Percentiles rank a stretch among this genome's conserved stretches.
phyloP scores from a whole-genome alignment of 2,888 invertebrate genomes.

The Nemapogon koenigi region DNA sequence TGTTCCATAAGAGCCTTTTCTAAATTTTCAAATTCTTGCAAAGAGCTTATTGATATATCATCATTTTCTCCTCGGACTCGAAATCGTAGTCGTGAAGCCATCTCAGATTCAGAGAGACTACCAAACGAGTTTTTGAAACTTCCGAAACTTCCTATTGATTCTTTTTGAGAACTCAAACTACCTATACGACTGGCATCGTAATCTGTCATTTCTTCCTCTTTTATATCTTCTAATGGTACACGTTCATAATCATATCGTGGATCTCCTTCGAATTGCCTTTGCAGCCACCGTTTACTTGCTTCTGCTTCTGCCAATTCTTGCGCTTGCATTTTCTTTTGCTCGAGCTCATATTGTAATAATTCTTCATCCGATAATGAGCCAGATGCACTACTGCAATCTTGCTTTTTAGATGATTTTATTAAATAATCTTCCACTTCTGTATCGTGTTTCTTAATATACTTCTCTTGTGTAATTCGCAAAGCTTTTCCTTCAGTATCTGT shows the following conservation, averaged over 20 bases:
- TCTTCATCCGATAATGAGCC: slow-evolving; percentile 68
- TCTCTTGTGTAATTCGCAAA: slow-evolving; percentile 67
- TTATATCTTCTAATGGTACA: slow-evolving; percentile 87
- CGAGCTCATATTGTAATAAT: slow-evolving; percentile 70
- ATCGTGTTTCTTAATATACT: slow-evolving; percentile 67
- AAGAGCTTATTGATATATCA: slow-evolving; percentile 88
- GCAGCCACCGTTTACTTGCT: slow-evolving; percentile 87
- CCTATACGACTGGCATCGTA: slow-evolving; percentile 81
- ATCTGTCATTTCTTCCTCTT: slow-evolving; percentile 90
- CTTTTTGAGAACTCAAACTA: slow-evolving; percentile 79
- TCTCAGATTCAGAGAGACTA: slow-evolving; percentile 92
- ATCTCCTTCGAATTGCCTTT: slow-evolving; percentile 85
- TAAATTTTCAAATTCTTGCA: slow-evolving; percentile 93
- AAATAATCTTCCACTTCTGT: slow-evolving; percentile 75
- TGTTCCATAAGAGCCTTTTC: slow-evolving; percentile 87
- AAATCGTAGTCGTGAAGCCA: slow-evolving; percentile 82
- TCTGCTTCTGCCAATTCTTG: slow-evolving; percentile 66
- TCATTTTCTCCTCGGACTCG: slow-evolving; percentile 89
- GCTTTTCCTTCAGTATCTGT: slow-evolving; percentile 84
- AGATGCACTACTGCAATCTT: slow-evolving; percentile 62
- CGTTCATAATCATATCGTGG: slow-evolving; percentile 81
- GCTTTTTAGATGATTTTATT: slow-evolving; percentile 72
- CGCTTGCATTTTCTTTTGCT: slow-evolving; percentile 62
- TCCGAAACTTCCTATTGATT: slow-evolving; percentile 79
- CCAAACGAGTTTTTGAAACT: slow-evolving; percentile 89